Base-by-base conservation (phyloP, 1,140 invertebrate genomes). In the Leptopilina clavipes region DNA sequence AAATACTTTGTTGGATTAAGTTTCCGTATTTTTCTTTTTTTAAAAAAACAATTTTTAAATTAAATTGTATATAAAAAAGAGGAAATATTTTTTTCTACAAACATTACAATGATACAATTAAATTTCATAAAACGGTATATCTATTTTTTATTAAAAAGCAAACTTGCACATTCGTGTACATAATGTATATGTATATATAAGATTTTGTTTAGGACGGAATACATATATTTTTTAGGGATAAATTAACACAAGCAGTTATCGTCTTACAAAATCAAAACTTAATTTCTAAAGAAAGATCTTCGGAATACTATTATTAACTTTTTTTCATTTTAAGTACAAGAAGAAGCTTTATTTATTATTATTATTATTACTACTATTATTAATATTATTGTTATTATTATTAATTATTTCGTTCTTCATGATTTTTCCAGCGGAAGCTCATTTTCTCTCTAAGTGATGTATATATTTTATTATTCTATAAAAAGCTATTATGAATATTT, bases 181-280 rank as follows among this genome's bases (percentile, higher is more conserved):
- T 65, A n/a, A 59, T 56, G 18, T 59, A 25, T 59, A 59, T 59
- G 12, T 25, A 65, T 65, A 7, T 65, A 31, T 65, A 31, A 65
- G 22, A 37, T 65, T 31, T 65, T 59, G 10, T 65, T 65, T 31
- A 65, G 59, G 59, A 65, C 59, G 59, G 59, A 65, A 65, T 65
- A 65, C 59, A 65, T 9, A 40, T 40, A 40, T 40, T 17, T 65
- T 65, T 65, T 65, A 31, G 22, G 59, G 59, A 65, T 37, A 40
- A 8, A 65, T 65, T 65, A 65, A 65, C 25, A 65, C 12, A 65
- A 65, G 25, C 59, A 65, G 19, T 65, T 18, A 25, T 31, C 19
- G 59, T 31, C 59, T 65, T 31, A 65, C 3, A n/a, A 31, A 65
- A 65, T 65, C n/a, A n/a, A 52, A 17, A 31, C 59, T 65, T n/a